Percentiles rank a stretch among this genome's conserved stretches.
Conservation (phyloP, 2,888 invertebrate species). For the Pheosia tremula region DNA sequence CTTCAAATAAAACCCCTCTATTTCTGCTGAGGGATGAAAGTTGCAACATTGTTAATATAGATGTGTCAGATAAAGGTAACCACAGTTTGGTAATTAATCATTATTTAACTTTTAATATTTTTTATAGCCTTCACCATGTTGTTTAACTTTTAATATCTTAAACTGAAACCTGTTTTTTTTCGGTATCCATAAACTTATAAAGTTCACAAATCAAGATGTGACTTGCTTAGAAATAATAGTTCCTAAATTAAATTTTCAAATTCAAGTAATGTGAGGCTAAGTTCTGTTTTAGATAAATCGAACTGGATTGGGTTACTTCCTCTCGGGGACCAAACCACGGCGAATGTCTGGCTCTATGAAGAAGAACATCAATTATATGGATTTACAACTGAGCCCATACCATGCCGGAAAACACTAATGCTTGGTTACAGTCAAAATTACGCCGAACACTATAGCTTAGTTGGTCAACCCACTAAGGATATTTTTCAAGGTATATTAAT, state of each 20-base stretch:
- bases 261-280: not conserved
- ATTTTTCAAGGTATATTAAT: not conserved
- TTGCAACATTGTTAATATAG: slow-evolving; percentile 46
- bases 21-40: slow-evolving; percentile 48
- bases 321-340: slow-evolving; percentile 50
- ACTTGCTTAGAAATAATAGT: no score
- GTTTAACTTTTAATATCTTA: no score
- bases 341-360: slow-evolving; percentile 67
- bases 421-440: slow-evolving; percentile 63
- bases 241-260: no score
- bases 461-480: slow-evolving; percentile 48
- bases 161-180: no score
- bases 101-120: no score
- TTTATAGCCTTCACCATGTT: no score
- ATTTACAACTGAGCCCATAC: slow-evolving; percentile 48
- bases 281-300: slow-evolving; percentile 56
- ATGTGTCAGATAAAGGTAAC: slow-evolving; percentile 62
- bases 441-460: slow-evolving; percentile 44
- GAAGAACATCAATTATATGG: slow-evolving; percentile 55
- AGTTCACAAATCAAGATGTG: no score
- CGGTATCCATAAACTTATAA: no score
- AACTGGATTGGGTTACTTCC: slow-evolving; percentile 66
- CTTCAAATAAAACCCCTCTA: slow-evolving; percentile 42
- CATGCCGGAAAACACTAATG: slow-evolving; percentile 47
- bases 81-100: not conserved